A percentile compares a stretch with the other conserved stretches of the same genome.
phyloP scores from a whole-genome alignment of 2,888 invertebrate species.

The Heliconius erato region DNA sequence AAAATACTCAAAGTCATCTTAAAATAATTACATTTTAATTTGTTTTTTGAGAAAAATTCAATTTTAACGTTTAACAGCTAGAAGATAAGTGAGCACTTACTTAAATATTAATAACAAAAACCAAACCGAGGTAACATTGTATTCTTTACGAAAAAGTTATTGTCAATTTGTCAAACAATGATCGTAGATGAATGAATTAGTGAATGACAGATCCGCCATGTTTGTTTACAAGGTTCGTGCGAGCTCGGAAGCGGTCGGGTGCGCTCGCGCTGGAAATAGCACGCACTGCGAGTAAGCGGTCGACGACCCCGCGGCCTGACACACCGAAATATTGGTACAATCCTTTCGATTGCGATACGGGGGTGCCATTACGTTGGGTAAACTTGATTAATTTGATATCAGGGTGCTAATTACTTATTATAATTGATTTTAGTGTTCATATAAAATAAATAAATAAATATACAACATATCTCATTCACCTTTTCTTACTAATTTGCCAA shows the following conservation, averaged over 20 bases:
- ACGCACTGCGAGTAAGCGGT: slow-evolving; percentile 81
- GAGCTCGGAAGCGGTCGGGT: slow-evolving; percentile 71
- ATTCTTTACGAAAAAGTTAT: slow-evolving; percentile 61
- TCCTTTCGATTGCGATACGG: slow-evolving; percentile 57
- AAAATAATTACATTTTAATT: slow-evolving; percentile 1
- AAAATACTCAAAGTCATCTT: not conserved
- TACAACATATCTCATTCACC: not conserved
- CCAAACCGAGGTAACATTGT: slow-evolving; percentile 44
- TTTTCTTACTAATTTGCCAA: not conserved
- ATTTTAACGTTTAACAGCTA: not conserved
- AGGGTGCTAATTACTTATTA: slow-evolving; percentile 41
- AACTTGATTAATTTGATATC: slow-evolving; percentile 37
- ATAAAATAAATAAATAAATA: not conserved
- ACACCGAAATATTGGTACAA: slow-evolving; percentile 82
- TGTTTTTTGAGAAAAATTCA: not conserved
- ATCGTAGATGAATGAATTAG: slow-evolving; percentile 83
- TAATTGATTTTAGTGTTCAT: not conserved
- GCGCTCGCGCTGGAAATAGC: slow-evolving; percentile 82
- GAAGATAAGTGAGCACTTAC: not conserved
- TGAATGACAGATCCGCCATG: slow-evolving; percentile 85
- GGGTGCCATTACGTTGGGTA: slow-evolving; percentile 45
- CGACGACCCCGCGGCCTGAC: slow-evolving; percentile 74
- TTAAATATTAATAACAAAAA: slow-evolving; percentile 1
- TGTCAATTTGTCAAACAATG: slow-evolving; percentile 78
- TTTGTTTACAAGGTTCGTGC: slow-evolving; percentile 82